These are phyloP conservation scores for Bagarius yarrelli DNA, from an alignment of 2,113 vertebrate species.

Conservation along the genomic window DNA sequence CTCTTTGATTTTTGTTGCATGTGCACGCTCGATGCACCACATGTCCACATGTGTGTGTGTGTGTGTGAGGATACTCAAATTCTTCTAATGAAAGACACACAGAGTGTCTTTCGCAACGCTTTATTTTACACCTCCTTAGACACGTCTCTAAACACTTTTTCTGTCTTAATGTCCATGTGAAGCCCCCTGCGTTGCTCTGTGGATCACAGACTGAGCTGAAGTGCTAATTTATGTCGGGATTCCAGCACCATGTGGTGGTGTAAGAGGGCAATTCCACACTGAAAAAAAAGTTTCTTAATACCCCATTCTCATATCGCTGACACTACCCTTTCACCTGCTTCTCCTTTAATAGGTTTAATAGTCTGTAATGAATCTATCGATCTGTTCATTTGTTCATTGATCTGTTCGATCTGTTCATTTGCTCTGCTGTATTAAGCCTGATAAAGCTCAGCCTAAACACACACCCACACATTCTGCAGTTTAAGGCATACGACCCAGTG, in stretches of 20 bases:
- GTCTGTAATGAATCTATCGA: neutral
- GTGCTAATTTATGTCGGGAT: constrained; percentile 9
- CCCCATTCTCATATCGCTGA: constrained; percentile 10
- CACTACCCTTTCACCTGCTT: neutral
- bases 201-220: constrained; percentile 5
- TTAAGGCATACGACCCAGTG: neutral
- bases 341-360: neutral
- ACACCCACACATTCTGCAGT: neutral
- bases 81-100: neutral
- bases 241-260: constrained; percentile 16
- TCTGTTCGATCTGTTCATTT: too few species aligned
- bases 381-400: neutral
- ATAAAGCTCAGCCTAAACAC: constrained; percentile 2
- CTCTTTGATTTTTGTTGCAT: neutral
- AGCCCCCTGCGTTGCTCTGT: neutral
- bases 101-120: neutral
- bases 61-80: neutral
- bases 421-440: neutral
- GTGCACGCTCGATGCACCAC: constrained; percentile 17
- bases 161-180: neutral
- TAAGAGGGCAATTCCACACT: neutral
- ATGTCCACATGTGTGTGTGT: constrained; percentile 12
- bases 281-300: neutral
- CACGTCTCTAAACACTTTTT: constrained; percentile 2
- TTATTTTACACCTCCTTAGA: neutral